phyloP scores from a whole-genome alignment of 2,113 vertebrate genomes.

The Eolophus roseicapilla region DNA sequence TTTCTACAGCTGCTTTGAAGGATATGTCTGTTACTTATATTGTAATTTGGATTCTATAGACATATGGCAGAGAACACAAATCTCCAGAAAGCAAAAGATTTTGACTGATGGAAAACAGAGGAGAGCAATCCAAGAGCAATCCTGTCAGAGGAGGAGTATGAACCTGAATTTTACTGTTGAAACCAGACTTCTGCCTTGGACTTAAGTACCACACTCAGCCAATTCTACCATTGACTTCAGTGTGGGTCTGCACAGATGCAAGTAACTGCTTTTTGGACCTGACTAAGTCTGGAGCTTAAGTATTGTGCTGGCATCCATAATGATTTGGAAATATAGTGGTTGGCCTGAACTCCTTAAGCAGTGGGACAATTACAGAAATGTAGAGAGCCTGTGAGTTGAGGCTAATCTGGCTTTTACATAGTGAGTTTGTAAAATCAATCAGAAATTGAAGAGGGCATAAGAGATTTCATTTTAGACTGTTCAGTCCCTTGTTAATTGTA shows the following conservation, averaged over 20 bases:
- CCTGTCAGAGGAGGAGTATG: slow-evolving; percentile 17
- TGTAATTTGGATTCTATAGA: slow-evolving; percentile 39
- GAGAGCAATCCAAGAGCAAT: slow-evolving; percentile 30
- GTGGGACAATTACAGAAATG: slow-evolving; percentile 5
- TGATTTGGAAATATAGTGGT: not conserved
- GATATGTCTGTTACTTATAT: slow-evolving; percentile 51
- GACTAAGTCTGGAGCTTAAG: not conserved
- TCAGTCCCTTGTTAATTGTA: not conserved
- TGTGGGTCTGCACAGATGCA: not conserved
- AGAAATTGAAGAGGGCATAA: slow-evolving; percentile 26
- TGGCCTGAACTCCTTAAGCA: slow-evolving; percentile 34
- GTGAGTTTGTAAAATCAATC: slow-evolving; percentile 50
- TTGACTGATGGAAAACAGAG: slow-evolving; percentile 63
- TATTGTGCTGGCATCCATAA: slow-evolving; percentile 3
- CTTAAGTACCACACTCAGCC: not conserved
- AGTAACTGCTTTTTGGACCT: not conserved
- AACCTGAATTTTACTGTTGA: slow-evolving; percentile 26
- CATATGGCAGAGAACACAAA: slow-evolving; percentile 27
- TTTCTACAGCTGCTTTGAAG: slow-evolving; percentile 65
- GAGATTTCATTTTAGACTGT: slow-evolving; percentile 6
- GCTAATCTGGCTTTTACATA: not conserved
- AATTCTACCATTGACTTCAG: not conserved
- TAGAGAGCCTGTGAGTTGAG: not conserved
- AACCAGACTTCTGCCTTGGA: slow-evolving; percentile 31
- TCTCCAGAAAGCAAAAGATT: slow-evolving; percentile 47